Percentiles rank a stretch among this genome's conserved stretches.
These are phyloP conservation scores for Andricus grossulariae DNA, from an alignment of 1,140 invertebrate genomes.

Conservation along the genomic window DNA sequence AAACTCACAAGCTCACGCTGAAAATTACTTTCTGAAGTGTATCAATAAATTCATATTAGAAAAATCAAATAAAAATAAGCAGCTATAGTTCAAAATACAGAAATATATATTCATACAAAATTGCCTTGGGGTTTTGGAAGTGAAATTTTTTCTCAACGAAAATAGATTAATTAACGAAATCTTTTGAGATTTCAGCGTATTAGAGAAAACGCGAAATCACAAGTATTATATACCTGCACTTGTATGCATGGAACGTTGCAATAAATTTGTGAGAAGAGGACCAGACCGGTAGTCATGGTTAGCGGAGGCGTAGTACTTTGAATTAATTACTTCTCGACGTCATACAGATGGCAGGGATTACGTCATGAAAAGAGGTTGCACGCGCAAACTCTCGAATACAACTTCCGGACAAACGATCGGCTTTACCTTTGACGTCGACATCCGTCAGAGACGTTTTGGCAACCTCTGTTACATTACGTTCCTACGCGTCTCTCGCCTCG, in stretches of 20 bases:
- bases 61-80: slow-evolving; percentile 24
- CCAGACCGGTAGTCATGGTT: slow-evolving; percentile 44
- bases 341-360: slow-evolving; percentile 61
- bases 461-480: slow-evolving; percentile 35
- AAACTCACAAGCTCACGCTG: background rate
- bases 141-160: slow-evolving; percentile 36
- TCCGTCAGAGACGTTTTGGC: slow-evolving; percentile 56
- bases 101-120: background rate
- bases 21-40: no score
- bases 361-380: slow-evolving; percentile 57
- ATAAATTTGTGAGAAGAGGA: slow-evolving; percentile 57
- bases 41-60: slow-evolving; percentile 32
- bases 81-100: background rate
- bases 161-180: slow-evolving; percentile 50
- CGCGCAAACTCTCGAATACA: slow-evolving; percentile 58
- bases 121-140: background rate
- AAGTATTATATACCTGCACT: slow-evolving; percentile 35
- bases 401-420: slow-evolving; percentile 62
- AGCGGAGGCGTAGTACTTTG: slow-evolving; percentile 53
- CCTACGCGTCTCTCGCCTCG: background rate
- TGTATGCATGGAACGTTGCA: slow-evolving; percentile 52
- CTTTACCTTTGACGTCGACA: slow-evolving; percentile 60
- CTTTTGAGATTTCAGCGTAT: slow-evolving; percentile 41
- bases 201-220: slow-evolving; percentile 46
- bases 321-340: slow-evolving; percentile 63